Evolutionary conservation across 2,113 vertebrate genomes (phyloP).

Genomic region (Colius striatus): DNA sequence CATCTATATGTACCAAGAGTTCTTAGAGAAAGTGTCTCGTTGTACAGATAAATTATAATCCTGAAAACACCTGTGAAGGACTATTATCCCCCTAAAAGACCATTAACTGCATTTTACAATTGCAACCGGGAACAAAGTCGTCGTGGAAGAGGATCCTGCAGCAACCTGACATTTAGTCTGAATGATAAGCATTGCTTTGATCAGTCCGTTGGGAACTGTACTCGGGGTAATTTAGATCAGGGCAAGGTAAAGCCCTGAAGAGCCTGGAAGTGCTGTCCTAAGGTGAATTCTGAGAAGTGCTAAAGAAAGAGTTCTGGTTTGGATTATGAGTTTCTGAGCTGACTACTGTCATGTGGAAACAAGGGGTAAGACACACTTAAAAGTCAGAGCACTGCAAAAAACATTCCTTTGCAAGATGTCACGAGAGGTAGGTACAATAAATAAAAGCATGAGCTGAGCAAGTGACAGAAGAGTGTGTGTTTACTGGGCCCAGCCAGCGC

Average conservation of each 20-base stretch:
- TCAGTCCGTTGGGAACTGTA: background rate
- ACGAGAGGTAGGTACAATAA: slow-evolving; percentile 27
- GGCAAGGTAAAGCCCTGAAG: slow-evolving; percentile 19
- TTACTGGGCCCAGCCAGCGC: background rate
- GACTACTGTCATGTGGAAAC: accelerated
- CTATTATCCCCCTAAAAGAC: slow-evolving; percentile 13
- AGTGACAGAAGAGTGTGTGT: background rate
- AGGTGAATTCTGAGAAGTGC: background rate
- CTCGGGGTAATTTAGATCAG: background rate
- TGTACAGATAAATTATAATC: slow-evolving; percentile 20
- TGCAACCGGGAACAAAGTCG: background rate
- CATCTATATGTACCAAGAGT: background rate
- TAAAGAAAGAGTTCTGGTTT: background rate
- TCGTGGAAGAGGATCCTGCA: background rate
- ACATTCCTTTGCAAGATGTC: background rate
- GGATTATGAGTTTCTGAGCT: background rate
- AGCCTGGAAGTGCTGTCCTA: background rate
- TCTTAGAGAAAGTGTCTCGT: slow-evolving; percentile 3
- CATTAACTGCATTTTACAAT: background rate
- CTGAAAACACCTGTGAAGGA: background rate
- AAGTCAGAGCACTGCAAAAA: background rate
- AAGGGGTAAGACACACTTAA: background rate
- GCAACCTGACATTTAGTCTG: background rate
- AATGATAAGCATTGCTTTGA: background rate
- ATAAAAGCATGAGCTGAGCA: background rate